Evolutionary conservation across 2,113 vertebrate genomes (phyloP).

Genomic region (Antigone vipio): DNA sequence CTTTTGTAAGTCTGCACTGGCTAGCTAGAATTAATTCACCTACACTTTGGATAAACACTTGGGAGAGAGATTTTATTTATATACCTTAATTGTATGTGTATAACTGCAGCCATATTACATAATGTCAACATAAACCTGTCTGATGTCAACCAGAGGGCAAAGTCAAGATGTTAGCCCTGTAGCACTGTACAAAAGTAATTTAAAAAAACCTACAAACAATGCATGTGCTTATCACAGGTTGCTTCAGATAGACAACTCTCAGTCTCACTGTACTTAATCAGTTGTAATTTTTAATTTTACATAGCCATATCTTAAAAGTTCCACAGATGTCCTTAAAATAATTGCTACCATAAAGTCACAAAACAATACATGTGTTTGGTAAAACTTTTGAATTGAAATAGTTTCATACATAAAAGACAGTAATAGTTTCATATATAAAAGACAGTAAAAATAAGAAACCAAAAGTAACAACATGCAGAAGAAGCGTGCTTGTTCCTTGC

Average conservation of each 20-base stretch:
- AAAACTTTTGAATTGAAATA: not conserved
- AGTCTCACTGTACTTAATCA: not conserved
- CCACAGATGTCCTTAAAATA: not conserved
- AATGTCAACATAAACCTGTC: not conserved
- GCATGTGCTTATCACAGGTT: not conserved
- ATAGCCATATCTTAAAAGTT: not conserved
- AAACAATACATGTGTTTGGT: not conserved
- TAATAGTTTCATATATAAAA: not conserved
- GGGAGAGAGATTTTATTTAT: not conserved
- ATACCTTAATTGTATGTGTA: not conserved
- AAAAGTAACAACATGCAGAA: not conserved
- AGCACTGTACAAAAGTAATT: not conserved
- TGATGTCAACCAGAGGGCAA: not conserved
- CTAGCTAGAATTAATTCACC: not conserved
- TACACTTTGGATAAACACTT: not conserved
- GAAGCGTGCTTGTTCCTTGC: not conserved
- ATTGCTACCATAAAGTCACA: not conserved
- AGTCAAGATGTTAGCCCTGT: not conserved
- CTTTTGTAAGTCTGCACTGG: not conserved
- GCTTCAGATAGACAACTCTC: not conserved
- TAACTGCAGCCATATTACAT: not conserved
- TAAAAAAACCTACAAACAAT: not conserved
- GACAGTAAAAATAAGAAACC: not conserved
- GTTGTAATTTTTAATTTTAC: not conserved
- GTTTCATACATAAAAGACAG: not conserved